Base-by-base conservation (phyloP, 1,140 invertebrate genomes). In the Nylanderia fulva region DNA sequence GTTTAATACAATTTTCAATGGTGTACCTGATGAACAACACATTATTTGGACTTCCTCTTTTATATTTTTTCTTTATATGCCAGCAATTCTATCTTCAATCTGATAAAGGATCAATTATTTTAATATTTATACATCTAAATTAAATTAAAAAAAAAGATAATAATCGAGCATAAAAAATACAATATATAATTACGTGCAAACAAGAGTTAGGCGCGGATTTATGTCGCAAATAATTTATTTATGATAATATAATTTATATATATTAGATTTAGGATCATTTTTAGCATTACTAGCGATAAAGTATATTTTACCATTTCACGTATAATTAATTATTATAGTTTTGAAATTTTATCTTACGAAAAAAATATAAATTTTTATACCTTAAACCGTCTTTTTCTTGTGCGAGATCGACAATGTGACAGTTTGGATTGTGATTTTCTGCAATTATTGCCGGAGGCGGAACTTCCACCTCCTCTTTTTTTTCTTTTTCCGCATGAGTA, bases 41-140 rank as follows among this genome's bases (percentile, higher is more conserved):
- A 86, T 90, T 64, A 93, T 84, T 69, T 93, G 86, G 8, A 93
- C 85, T 39, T 93, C 90, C 83, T 96, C 95, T 24, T 94, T 95
- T 48, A 71, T 58, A 95, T 90, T 66, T 95, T 95, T 83, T 96
- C 95, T 85, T 95, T 95, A 71, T 95, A 93, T n/a, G 95, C 95
- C 54, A 95, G 91, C 61, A 96, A 91, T 75, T 95, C 95, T 52
- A 96, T 86, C 84, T 94, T 95, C 89, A 95, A 92, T 85, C 95
- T 95, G 54, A 91, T 29, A n/a, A 60, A 45, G 48, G 29, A 64
- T 7, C 8, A 48, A 24, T 9, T 48, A n/a, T 29, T 48, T 84
- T 15, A 18, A 74, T 5, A 33, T n/a, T 45, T 72, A n/a, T n/a
- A n/a, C 18, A 48, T 18, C 6, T 4, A 11, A 2, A 39, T 48